Evolutionary conservation across 2,113 vertebrate species (phyloP), one percentile per base, ranked within the genome.

Genomic region (Nannobrachium achirus): DNA sequence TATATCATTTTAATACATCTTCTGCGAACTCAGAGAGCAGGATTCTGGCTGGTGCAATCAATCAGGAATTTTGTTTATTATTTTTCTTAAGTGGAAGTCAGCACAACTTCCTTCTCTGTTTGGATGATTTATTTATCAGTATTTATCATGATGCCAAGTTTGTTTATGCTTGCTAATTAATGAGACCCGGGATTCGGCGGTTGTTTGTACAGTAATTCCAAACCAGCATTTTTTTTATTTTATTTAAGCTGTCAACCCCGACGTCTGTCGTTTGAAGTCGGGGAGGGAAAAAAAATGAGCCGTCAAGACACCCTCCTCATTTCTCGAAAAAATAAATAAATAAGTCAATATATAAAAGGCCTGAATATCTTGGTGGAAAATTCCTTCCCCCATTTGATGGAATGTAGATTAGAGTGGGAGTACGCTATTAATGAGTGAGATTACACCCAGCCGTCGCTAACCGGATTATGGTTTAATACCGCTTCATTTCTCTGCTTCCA

Each of bases 371-470:
- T 63, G 57, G 40, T 79, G 77, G 73, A 79, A 63, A 66, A 68
- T 60, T 42, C 56, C 44, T 57, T 56, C 8, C 16, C 48, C 25
- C 71, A 75, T 76, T 87, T 82, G 87, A 87, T 90, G 68, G 69
- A 66, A 66, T 60, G 67, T 73, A 85, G 89, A 82, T 89, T 89
- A 84, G 80, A 73, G 50, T 18, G 66, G 46, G 73, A 73, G 67
- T 65, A 55, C 75, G 76, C 67, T 83, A 85, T 82, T 88, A 90
- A 91, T 89, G 85, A 87, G 73, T 19, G 16, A 83, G 80, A 89
- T 92, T 90, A 89, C 82, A 87, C 68, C 66, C 78, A 75, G 69
- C 76, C 76, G 48, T 81, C 59, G 18, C 86, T 89, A 90, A 91
- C 78, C 41, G 75, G 89, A 91, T 90, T 89, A 90, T 39, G 48